Conservation (phyloP, 2,888 invertebrate genomes). For the Scaptomyza cyrtandrae region DNA sequence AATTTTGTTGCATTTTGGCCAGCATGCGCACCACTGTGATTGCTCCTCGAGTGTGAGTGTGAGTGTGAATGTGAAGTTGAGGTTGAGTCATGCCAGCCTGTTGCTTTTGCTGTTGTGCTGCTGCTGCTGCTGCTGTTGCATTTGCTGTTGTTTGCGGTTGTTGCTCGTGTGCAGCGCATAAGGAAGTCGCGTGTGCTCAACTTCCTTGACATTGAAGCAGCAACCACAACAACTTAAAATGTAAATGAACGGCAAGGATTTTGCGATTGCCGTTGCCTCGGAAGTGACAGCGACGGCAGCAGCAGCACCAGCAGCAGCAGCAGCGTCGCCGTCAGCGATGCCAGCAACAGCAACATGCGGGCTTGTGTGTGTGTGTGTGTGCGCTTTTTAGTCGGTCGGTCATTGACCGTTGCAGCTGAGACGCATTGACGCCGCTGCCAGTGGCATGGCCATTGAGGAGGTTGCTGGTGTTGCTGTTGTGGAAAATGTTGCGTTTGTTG, state of each 20-base stretch:
- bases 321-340: constrained; percentile 28
- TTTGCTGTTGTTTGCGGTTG: constrained; percentile 21
- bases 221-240: constrained; percentile 23
- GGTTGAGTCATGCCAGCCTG: constrained; percentile 39
- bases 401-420: constrained; percentile 82
- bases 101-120: neutral
- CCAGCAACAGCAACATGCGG: constrained; percentile 48
- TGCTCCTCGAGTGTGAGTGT: constrained; percentile 25
- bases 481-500: constrained; percentile 17
- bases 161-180: constrained; percentile 61
- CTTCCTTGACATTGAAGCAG: constrained; percentile 76
- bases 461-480: constrained; percentile 26
- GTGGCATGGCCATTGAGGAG: constrained; percentile 61
- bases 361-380: constrained; percentile 32
- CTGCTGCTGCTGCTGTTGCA: constrained; percentile 3
- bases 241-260: constrained; percentile 66
- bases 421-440: constrained; percentile 79
- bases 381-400: constrained; percentile 82
- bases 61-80: neutral
- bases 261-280: constrained; percentile 62
- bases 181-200: constrained; percentile 70
- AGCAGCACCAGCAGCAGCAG: constrained; percentile 44
- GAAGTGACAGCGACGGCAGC: constrained; percentile 59
- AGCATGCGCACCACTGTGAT: constrained; percentile 24
- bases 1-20: constrained; percentile 21